phyloP scores from a whole-genome alignment of 2,888 invertebrate species.

The Sphaerophoria rueppellii region DNA sequence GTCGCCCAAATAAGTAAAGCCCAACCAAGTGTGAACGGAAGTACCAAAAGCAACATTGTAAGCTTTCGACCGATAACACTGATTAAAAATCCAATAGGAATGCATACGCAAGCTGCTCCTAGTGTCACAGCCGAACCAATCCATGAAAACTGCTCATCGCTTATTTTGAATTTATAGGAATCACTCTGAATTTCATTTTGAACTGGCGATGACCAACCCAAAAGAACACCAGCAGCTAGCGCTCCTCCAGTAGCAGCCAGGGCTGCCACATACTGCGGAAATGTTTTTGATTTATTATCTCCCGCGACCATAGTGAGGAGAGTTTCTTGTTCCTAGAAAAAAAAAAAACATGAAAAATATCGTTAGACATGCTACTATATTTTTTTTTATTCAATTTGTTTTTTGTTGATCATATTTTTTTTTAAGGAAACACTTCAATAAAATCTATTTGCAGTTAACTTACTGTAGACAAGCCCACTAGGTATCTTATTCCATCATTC shows the following conservation, averaged over 20 bases:
- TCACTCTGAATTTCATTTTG: slow-evolving; percentile 73
- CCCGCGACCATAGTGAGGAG: slow-evolving; percentile 79
- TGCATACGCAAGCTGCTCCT: slow-evolving; percentile 89
- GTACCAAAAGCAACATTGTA: slow-evolving; percentile 82
- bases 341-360: not conserved
- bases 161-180: slow-evolving; percentile 83
- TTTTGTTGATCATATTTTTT: no score
- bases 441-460: no score
- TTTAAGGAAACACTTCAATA: no score
- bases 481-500: no score
- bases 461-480: no score
- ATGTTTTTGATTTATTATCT: slow-evolving; percentile 75
- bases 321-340: slow-evolving; percentile 79
- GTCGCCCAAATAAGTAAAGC: slow-evolving; percentile 88
- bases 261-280: slow-evolving; percentile 81
- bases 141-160: slow-evolving; percentile 85
- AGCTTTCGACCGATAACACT: slow-evolving; percentile 89
- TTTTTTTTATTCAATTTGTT: no score
- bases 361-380: no score
- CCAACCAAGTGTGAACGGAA: slow-evolving; percentile 90
- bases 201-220: slow-evolving; percentile 92
- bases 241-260: slow-evolving; percentile 89
- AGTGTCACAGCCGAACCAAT: slow-evolving; percentile 87
- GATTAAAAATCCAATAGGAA: slow-evolving; percentile 88
- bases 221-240: slow-evolving; percentile 88